phyloP scores from a whole-genome alignment of 2,113 vertebrate genomes.

The Pardalotus punctatus region DNA sequence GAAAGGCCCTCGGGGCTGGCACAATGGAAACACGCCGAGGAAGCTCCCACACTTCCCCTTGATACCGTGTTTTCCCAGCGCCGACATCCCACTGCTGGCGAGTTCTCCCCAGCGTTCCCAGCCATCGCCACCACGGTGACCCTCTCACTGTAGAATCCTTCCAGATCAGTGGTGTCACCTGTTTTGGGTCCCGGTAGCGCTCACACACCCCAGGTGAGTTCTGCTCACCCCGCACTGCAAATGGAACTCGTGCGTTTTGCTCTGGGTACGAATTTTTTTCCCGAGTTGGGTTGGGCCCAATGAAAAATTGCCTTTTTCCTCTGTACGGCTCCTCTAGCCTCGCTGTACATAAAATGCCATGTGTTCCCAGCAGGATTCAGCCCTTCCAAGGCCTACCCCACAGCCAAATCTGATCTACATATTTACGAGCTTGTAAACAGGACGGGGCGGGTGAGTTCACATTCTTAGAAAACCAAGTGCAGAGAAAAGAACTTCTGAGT shows the following conservation, averaged over 20 bases:
- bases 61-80: not conserved
- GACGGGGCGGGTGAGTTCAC: slow-evolving; percentile 53
- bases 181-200: not conserved
- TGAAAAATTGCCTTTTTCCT: slow-evolving; percentile 43
- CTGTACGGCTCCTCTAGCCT: not conserved
- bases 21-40: not conserved
- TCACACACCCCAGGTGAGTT: not conserved
- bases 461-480: slow-evolving; percentile 64
- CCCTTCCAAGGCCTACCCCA: slow-evolving; percentile 16
- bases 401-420: slow-evolving; percentile 55
- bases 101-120: not conserved
- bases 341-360: not conserved
- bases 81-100: not conserved
- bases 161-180: not conserved
- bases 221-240: not conserved
- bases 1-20: not conserved
- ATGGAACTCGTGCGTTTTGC: fast-evolving
- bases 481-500: slow-evolving; percentile 47
- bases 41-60: slow-evolving; percentile 46
- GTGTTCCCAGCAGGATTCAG: slow-evolving; percentile 54
- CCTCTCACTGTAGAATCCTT: not conserved
- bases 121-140: not conserved
- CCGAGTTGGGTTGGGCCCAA: not conserved
- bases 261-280: not conserved
- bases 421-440: slow-evolving; percentile 57